These are phyloP conservation scores for Aleiodes leptofemur DNA, from an alignment of 2,888 invertebrate genomes.

Conservation along the genomic window DNA sequence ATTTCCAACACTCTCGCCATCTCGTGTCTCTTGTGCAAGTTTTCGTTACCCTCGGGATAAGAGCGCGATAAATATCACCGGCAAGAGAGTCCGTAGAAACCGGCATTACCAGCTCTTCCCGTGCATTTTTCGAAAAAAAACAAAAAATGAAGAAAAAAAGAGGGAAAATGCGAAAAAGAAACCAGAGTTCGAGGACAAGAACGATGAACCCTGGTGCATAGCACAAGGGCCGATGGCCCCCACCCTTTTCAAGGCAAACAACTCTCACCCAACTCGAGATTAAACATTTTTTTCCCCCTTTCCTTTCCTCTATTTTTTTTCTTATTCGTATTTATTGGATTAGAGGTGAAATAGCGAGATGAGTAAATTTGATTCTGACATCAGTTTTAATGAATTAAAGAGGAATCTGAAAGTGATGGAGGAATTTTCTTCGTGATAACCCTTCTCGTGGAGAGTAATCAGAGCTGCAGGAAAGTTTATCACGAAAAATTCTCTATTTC, in stretches of 20 bases:
- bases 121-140: slow-evolving; percentile 2
- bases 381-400: too few relatives aligned
- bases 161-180: slow-evolving; percentile 45
- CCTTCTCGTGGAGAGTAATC: too few relatives aligned
- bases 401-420: too few relatives aligned
- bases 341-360: too few relatives aligned
- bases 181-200: slow-evolving; percentile 39
- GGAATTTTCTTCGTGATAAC: too few relatives aligned
- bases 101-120: not conserved
- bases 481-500: not conserved
- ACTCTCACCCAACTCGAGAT: slow-evolving; percentile 61
- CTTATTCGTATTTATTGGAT: slow-evolving; percentile 1
- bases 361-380: too few relatives aligned
- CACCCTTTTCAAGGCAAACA: slow-evolving; percentile 69
- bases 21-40: slow-evolving; percentile 24
- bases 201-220: slow-evolving; percentile 64
- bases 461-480: not conserved
- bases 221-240: slow-evolving; percentile 62
- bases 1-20: slow-evolving; percentile 35
- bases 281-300: slow-evolving; percentile 63
- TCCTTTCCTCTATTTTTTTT: slow-evolving; percentile 49
- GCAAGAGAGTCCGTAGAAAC: not conserved
- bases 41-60: not conserved
- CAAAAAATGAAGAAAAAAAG: slow-evolving; percentile 36
- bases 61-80: slow-evolving; percentile 35